Evolutionary conservation across 2,113 vertebrate genomes (phyloP), one percentile per base, ranked within the genome.

Genomic region (Pomatostomus ruficeps): DNA sequence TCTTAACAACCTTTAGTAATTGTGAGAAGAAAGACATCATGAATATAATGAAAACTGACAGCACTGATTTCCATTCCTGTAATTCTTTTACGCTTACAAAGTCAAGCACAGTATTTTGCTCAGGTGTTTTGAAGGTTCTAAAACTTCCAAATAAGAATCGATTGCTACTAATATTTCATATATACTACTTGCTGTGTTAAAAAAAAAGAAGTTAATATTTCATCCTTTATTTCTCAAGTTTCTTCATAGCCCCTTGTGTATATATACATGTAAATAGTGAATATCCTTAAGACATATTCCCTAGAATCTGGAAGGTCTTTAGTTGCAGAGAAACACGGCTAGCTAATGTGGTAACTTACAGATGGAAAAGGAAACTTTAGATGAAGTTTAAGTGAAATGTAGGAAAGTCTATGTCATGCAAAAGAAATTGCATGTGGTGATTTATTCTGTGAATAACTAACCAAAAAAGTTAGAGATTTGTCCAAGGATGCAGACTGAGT

Each of bases 11-110:
- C 77, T 77, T 92, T 91, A 89, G 88, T 97, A 97, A 91, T 96
- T 96, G 95, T 71, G 79, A 62, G 58, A 80, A 83, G 95, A 95
- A 94, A 68, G 85, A 51, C 82, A 80, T 90, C 57, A 35, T 58
- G 43, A 91, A 71, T 92, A 38, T 97, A 97, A 97, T 97, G 82
- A 94, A 97, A 95, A 90, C 90, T 97, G 97, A 97, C 97, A 97
- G 72, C 52, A 65, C 81, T 49, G 85, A 70, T 95, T 97, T 96
- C 91, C 61, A 43, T 83, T 65, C 55, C 62, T 96, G 42, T 78
- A 31, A 42, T 78, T 88, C 91, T 85, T 85, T 82, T 71, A 81
- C 15, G 4, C 86, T 85, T 92, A 38, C 52, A 57, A 83, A 66
- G 42, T 74, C 43, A 89, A 83, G 33, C 54, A 55, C 33, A 61